Base-by-base conservation (phyloP, 2,113 vertebrate species). In the Rhombomys opimus region DNA sequence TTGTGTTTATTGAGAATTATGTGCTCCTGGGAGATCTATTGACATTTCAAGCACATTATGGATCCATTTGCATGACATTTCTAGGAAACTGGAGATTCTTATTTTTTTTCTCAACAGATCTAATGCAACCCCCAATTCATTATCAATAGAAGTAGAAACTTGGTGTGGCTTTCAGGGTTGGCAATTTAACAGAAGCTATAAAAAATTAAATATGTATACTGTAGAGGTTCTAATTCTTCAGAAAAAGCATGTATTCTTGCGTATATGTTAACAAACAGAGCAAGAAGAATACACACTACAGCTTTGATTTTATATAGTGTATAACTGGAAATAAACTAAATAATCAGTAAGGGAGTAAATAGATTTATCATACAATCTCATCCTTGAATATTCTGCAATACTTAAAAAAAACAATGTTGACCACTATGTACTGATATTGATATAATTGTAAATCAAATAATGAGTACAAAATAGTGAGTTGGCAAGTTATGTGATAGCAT, bases 41-140 rank as follows among this genome's bases (percentile, higher is more conserved):
- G 38, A 65, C 22, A 91, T 96, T 96, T 93, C 68, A 95, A 84
- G 68, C 32, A 92, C 52, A 96, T 50, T 59, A 90, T 84, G 30
- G 75, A 94, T 86, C 18, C 46, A 93, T 90, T 78, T 1, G 52
- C 32, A 59, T 30, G 82, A 72, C 91, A 94, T 94, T 94, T 67
- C 84, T 72, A 95, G 87, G 23, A 91, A 84, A 50, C 67, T n/a
- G 35, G 54, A 95, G 57, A 94, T 77, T 93, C 38, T 96, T 23
- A 50, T 89, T 87, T 65, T 46, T 46, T 46, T 68, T 50, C 61
- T 8, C 17, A 87, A 73, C 46, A 96, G 12, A 25, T 78, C 35
- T 96, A 80, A 78, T 35, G 13, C 30, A 89, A 50, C 46, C 78
- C 63, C 85, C 32, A 94, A 59, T 70, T 50, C 25, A 94, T 52